Percentiles rank a stretch among this genome's conserved stretches.
These are phyloP conservation scores for Odontocolon sp. DNA, from an alignment of 2,888 invertebrate genomes.

Conservation along the genomic window DNA sequence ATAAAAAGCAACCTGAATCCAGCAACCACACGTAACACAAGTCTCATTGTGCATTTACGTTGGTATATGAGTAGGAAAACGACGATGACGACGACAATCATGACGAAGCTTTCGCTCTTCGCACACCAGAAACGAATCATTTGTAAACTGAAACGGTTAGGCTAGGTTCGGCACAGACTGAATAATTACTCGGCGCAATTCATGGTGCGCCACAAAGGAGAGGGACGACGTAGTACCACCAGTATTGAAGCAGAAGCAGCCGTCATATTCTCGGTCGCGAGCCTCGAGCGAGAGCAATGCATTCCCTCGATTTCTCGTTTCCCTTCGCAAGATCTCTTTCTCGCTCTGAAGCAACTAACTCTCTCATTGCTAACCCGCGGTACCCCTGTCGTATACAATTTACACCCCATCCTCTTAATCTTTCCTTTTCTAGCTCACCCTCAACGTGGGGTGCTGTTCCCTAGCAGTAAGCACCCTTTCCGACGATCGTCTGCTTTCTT, in stretches of 20 bases:
- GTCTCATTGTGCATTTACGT: conserved; percentile 46
- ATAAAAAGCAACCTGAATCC: conserved; percentile 11
- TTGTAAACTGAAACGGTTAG: conserved; percentile 68
- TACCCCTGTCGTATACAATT: not conserved
- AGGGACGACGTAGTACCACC: conserved; percentile 29
- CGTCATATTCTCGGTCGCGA: conserved; percentile 19
- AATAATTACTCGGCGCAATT: conserved; percentile 72
- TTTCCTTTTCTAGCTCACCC: conserved; percentile 17
- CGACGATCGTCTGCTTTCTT: conserved; percentile 8
- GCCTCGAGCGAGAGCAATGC: conserved; percentile 62
- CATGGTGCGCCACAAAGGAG: conserved; percentile 61
- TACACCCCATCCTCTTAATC: no score
- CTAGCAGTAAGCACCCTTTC: not conserved
- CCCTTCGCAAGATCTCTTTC: conserved; percentile 16
- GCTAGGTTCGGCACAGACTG: conserved; percentile 65
- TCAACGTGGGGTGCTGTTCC: conserved; percentile 10
- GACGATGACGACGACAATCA: conserved; percentile 12
- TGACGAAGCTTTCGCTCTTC: conserved; percentile 21
- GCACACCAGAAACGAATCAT: conserved; percentile 63
- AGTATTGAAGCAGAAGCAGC: conserved; percentile 16
- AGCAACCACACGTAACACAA: conserved; percentile 18
- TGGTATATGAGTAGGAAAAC: conserved; percentile 21
- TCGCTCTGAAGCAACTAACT: not conserved
- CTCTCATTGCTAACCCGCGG: not conserved
- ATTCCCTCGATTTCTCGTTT: conserved; percentile 22